Conservation (phyloP, 53 echinoderm and acorn worm genomes). For the Glandiceps talaboti region DNA sequence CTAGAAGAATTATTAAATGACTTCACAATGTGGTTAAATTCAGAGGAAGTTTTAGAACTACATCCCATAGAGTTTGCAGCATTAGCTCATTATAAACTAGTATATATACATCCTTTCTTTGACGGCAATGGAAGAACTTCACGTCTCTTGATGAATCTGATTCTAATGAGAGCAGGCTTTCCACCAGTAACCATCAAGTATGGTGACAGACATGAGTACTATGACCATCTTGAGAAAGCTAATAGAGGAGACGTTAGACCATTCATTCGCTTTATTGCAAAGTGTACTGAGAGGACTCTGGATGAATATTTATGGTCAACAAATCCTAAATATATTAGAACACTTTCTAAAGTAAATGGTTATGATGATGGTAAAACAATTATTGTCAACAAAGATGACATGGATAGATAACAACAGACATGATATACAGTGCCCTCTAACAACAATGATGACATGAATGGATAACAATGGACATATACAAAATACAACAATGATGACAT, state of each 20-base stretch:
- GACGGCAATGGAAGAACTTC: slow-evolving; percentile 95
- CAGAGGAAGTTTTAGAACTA: slow-evolving; percentile 44
- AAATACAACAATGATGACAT: too few relatives aligned
- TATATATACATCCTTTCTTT: slow-evolving; percentile 85
- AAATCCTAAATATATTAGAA: slow-evolving; percentile 16
- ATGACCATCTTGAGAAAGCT: slow-evolving; percentile 61
- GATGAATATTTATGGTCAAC: slow-evolving; percentile 73
- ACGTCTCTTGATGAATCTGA: slow-evolving; percentile 81
- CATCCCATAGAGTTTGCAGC: slow-evolving; percentile 93
- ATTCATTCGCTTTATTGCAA: slow-evolving; percentile 77
- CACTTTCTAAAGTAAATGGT: slow-evolving; percentile 29
- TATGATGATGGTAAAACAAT: slow-evolving; percentile 29
- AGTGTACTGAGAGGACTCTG: slow-evolving; percentile 58
- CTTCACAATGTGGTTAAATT: slow-evolving; percentile 78
- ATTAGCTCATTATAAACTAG: slow-evolving; percentile 80
- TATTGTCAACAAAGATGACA: slow-evolving; percentile 11
- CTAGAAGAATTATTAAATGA: slow-evolving; percentile 60
- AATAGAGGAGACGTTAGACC: slow-evolving; percentile 86
- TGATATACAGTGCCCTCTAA: background rate
- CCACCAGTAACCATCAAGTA: slow-evolving; percentile 88
- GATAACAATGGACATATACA: too few relatives aligned
- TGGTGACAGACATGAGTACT: slow-evolving; percentile 57
- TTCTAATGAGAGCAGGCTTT: slow-evolving; percentile 68
- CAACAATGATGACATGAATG: too few relatives aligned
- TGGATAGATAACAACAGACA: too few relatives aligned